Conservation (phyloP, 2,888 invertebrate species). For the Nesidiocoris tenuis region DNA sequence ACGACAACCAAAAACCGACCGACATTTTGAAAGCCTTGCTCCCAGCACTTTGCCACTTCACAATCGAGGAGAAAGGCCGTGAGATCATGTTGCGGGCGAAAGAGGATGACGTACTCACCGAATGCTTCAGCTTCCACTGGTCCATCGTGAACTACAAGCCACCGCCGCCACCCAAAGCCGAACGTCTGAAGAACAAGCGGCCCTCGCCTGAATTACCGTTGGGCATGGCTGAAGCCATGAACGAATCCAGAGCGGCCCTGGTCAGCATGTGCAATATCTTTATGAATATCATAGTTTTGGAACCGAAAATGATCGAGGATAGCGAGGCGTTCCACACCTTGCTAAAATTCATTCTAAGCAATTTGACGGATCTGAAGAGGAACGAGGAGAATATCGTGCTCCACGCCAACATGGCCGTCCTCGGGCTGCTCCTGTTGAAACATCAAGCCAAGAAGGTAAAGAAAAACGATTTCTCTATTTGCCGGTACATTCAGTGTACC, state of each 20-base stretch:
- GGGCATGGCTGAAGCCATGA: slow-evolving; percentile 75
- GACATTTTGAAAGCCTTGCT: slow-evolving; percentile 80
- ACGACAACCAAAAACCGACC: slow-evolving; percentile 61
- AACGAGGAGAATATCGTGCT: slow-evolving; percentile 80
- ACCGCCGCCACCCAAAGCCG: slow-evolving; percentile 76
- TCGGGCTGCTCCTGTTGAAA: slow-evolving; percentile 78
- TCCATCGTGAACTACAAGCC: slow-evolving; percentile 82
- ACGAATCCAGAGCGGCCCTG: slow-evolving; percentile 80
- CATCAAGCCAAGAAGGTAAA: slow-evolving; percentile 80
- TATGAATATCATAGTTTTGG: slow-evolving; percentile 88
- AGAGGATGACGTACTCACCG: slow-evolving; percentile 77
- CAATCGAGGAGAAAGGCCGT: slow-evolving; percentile 85
- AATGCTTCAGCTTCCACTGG: slow-evolving; percentile 80
- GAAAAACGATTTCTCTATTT: slow-evolving; percentile 85
- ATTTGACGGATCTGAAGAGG: slow-evolving; percentile 79
- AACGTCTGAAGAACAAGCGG: slow-evolving; percentile 72
- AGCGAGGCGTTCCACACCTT: slow-evolving; percentile 74
- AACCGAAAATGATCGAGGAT: slow-evolving; percentile 78
- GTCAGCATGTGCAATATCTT: slow-evolving; percentile 87
- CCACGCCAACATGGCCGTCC: slow-evolving; percentile 79
- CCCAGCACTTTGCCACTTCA: slow-evolving; percentile 86
- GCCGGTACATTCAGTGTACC: slow-evolving; percentile 83
- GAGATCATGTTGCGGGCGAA: slow-evolving; percentile 74
- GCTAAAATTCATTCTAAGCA: slow-evolving; percentile 80
- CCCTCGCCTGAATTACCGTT: slow-evolving; percentile 75